Percentiles rank a stretch among this genome's conserved stretches.
Conservation (phyloP, 2,888 invertebrate species). For the Thumatha senex region DNA sequence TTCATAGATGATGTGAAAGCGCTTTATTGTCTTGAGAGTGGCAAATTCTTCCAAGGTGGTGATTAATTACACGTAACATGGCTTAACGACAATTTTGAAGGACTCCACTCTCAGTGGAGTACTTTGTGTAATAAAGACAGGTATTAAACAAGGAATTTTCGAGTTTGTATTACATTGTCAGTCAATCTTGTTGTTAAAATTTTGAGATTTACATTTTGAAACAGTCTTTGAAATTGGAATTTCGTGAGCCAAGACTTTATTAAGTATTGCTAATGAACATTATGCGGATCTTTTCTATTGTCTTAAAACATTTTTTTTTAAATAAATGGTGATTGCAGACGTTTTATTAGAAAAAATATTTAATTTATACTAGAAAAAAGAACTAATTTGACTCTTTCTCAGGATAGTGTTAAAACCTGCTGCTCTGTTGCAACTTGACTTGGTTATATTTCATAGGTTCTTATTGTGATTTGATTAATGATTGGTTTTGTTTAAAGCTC, state of each 20-base stretch:
- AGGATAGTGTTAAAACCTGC: too few relatives aligned
- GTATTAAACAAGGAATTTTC: constrained; percentile 46
- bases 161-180: constrained; percentile 46
- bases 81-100: constrained; percentile 57
- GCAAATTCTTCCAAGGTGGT: constrained; percentile 45
- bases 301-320: too few relatives aligned
- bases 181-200: constrained; percentile 22
- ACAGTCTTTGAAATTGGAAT: constrained; percentile 1
- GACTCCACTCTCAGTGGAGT: constrained; percentile 47
- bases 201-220: constrained; percentile 8
- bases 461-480: too few relatives aligned
- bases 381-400: too few relatives aligned
- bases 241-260: neutral
- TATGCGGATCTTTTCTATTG: too few relatives aligned
- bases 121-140: constrained; percentile 52
- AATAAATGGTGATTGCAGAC: too few relatives aligned
- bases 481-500: too few relatives aligned
- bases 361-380: too few relatives aligned
- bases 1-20: constrained; percentile 75
- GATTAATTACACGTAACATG: constrained; percentile 71
- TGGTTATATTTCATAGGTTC: too few relatives aligned
- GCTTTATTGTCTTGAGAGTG: constrained; percentile 64
- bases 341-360: too few relatives aligned
- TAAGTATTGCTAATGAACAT: neutral
- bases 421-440: too few relatives aligned